Evolutionary conservation across 92 coral and sea anemone genomes (phyloP), one percentile per base, ranked within the genome.

Genomic region (Palythoa heliodiscus): DNA sequence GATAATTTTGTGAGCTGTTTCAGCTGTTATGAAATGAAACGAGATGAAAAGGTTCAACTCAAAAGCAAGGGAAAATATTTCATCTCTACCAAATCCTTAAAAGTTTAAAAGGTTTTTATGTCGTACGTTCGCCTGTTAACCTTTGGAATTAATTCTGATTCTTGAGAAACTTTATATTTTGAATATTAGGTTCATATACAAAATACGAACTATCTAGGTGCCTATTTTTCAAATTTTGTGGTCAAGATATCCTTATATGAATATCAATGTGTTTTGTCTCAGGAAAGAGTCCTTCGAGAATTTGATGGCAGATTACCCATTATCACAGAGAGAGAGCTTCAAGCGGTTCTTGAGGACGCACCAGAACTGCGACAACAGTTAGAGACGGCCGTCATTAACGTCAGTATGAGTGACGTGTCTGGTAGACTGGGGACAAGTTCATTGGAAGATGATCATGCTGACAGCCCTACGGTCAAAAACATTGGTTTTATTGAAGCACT

Each of bases 301-400:
- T 95, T 93, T 83, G 99, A 97, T 58, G 76, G 78, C 12, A 91
- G 88, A 52, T 87, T 97, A 20, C 99, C 99, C 47, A 84, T 92
- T 47, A 89, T 97, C 71, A 93, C 95, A 15, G 92, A 83, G 17
- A 78, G 81, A 61, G 99, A 97, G 50, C 85, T 97, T 14, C 89
- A 90, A 75, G 88, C 91, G 52, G 88, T 97, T 25, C 91, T 83
- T 29, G 85, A 86, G 60, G 69, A 87, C 57, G 93, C 88, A 17
- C 99, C 99, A 43, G 92, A 91, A 53, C 83, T 96, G 14, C 76
- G 88, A 48, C 82, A 88, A 12, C 87, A 90, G 76, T 55, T 94
- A 1, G 95, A 92, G 15, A 66, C 91, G 15, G 61, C 77, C 55
- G 81, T 93, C 20, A 63, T 87, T 76, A 94, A 77, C 75, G 75